phyloP scores from a whole-genome alignment of 1,140 invertebrate genomes.

The Drosophila santomea region DNA sequence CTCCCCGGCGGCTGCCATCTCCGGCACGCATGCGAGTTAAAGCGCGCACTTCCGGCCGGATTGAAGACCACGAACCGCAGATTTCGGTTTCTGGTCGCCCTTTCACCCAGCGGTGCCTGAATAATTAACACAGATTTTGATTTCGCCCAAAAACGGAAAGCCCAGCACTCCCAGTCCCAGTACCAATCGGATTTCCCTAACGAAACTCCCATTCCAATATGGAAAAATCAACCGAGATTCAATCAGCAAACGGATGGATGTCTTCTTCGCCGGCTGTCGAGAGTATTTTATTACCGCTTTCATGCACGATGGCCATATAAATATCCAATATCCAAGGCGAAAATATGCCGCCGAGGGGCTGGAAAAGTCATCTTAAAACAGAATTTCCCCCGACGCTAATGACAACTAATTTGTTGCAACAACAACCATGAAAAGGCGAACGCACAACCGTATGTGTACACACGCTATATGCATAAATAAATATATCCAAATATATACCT shows the following conservation, averaged over 20 bases:
- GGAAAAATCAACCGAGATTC: constrained; percentile 14
- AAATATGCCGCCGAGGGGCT: constrained; percentile 41
- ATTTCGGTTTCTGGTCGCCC: constrained; percentile 56
- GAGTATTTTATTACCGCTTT: constrained; percentile 43
- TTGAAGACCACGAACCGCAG: constrained; percentile 48
- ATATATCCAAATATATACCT: too few species aligned
- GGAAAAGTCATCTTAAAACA: constrained; percentile 76
- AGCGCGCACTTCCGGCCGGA: constrained; percentile 66
- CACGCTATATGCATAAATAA: too few species aligned
- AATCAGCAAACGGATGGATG: constrained; percentile 33
- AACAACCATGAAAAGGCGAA: constrained; percentile 8
- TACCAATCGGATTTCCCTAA: background rate
- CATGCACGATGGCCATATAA: constrained; percentile 34
- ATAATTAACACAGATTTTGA: constrained; percentile 75
- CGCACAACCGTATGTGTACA: constrained; percentile 6
- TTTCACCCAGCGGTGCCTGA: constrained; percentile 36
- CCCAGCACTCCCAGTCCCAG: background rate
- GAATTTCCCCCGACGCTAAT: constrained; percentile 79
- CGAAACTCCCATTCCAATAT: background rate
- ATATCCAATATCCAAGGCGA: constrained; percentile 29
- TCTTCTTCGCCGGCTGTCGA: background rate
- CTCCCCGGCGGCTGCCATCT: constrained; percentile 11
- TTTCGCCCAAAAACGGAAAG: constrained; percentile 14
- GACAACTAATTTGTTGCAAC: constrained; percentile 74
- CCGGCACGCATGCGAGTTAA: constrained; percentile 67